Base-by-base conservation (phyloP, 2,888 invertebrate genomes). In the Euphydryas editha region DNA sequence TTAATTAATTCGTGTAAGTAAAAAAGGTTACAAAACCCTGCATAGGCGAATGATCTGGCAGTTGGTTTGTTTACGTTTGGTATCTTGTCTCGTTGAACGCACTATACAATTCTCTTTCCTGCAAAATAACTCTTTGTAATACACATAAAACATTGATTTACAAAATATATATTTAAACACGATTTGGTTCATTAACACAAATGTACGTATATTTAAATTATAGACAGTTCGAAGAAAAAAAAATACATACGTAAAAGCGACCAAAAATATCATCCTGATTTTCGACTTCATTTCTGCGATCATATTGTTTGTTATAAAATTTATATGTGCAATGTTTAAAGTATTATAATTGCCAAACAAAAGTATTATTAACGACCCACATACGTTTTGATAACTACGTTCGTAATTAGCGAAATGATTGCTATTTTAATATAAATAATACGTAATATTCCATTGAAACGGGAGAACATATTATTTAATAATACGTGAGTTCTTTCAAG, bases 361-460 rank as follows among this genome's bases (percentile, higher is more conserved):
- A 51, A 15, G 24, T 24, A 51, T 51, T 51, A 21, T 20, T 24
- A 18, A 49, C 24, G 49, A 51, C 49, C 49, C 24, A 51, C 49
- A 51, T 51, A 51, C 49, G 24, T 51, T 51, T 51, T 24, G 24
- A 51, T 51, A 24, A 24, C 21, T 15, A 13, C 11, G 21, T 51
- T 24, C 49, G 49, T 24, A 51, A 51, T 51, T n/a, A 51, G 49
- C 24, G 8, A 51, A 4, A 24, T 24, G 15, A 21, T 51, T 51
- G 7, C 21, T 51, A 24, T 51, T 15, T 51, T 15, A 51, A 51
- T 24, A 51, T 51, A 21, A 51, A 24, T 51, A 51, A 11, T 24
- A 21, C 15, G 49, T 20, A 21, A 51, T 51, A 24, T 51, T 51
- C 15, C 7, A 51, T 21, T n/a, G 24, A 51, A 51, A 51, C n/a